A percentile compares a stretch with the other conserved stretches of the same genome.
These are phyloP conservation scores for Chironomus tepperi DNA, from an alignment of 1,140 invertebrate species.

Conservation along the genomic window DNA sequence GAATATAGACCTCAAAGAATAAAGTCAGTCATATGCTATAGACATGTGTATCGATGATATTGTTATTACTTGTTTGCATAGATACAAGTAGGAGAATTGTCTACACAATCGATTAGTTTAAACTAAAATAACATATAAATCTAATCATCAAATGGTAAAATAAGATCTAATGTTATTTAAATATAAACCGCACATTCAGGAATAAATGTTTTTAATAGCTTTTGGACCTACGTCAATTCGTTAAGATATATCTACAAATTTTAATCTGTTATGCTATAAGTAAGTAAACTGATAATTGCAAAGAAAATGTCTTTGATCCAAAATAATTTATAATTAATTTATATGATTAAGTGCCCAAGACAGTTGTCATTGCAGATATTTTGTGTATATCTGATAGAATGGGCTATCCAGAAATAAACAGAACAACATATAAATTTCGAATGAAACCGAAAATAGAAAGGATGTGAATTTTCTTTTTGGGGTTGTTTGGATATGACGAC, in stretches of 20 bases:
- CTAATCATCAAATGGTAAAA: background rate
- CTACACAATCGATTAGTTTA: background rate
- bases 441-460: slow-evolving; percentile 7
- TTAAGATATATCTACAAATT: background rate
- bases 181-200: background rate
- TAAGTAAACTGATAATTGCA: background rate
- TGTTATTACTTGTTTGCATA: background rate
- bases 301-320: background rate
- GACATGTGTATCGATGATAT: slow-evolving; percentile 4
- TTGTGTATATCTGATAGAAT: background rate
- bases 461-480: background rate
- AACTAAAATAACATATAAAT: background rate
- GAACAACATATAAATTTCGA: background rate
- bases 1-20: background rate
- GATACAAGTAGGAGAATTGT: background rate
- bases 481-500: no score
- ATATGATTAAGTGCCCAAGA: background rate
- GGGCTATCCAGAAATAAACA: slow-evolving; percentile 16
- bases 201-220: background rate
- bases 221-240: background rate
- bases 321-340: slow-evolving; percentile 5
- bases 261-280: background rate
- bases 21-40: background rate
- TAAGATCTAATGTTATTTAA: background rate
- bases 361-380: slow-evolving; percentile 6